phyloP scores from a whole-genome alignment of 2,888 invertebrate species.

The Pollenia amentaria region DNA sequence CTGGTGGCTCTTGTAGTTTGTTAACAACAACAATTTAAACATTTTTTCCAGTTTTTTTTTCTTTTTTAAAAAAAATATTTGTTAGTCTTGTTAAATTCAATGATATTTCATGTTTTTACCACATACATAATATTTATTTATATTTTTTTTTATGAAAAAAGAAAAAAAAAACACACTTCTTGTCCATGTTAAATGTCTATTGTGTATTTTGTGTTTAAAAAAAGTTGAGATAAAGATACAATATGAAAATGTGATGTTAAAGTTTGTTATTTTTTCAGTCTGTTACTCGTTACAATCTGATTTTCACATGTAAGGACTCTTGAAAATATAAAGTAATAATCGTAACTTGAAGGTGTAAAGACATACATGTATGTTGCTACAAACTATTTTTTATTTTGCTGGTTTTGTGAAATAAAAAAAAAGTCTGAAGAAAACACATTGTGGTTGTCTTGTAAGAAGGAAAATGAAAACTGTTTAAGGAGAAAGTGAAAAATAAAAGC shows the following conservation, averaged over 20 bases:
- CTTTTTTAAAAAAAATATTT: slow-evolving; percentile 38
- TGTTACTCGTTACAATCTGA: slow-evolving; percentile 26
- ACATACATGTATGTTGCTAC: slow-evolving; percentile 14
- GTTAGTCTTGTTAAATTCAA: slow-evolving; percentile 63
- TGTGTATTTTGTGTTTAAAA: slow-evolving; percentile 49
- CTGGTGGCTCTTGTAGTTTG: slow-evolving; percentile 45
- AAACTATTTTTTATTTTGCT: slow-evolving; percentile 11
- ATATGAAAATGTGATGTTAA: slow-evolving; percentile 35
- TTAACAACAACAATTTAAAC: slow-evolving; percentile 31
- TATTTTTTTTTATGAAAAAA: slow-evolving; percentile 20
- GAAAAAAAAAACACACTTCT: slow-evolving; percentile 28
- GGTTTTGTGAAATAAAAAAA: not conserved
- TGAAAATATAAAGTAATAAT: slow-evolving; percentile 31
- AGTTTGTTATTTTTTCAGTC: not conserved
- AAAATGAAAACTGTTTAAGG: slow-evolving; percentile 46
- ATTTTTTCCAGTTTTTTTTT: slow-evolving; percentile 38
- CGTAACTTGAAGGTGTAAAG: slow-evolving; percentile 56
- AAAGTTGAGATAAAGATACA: slow-evolving; percentile 44
- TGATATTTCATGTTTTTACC: slow-evolving; percentile 62
- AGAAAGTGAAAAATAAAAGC: slow-evolving; percentile 60
- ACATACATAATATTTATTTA: slow-evolving; percentile 42
- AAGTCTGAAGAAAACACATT: slow-evolving; percentile 3
- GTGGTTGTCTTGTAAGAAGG: not conserved
- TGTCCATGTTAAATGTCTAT: slow-evolving; percentile 65
- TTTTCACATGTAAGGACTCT: slow-evolving; percentile 53